Evolutionary conservation across 2,797 vertebrate species (phyloP).

Genomic region (Spea hammondii): DNA sequence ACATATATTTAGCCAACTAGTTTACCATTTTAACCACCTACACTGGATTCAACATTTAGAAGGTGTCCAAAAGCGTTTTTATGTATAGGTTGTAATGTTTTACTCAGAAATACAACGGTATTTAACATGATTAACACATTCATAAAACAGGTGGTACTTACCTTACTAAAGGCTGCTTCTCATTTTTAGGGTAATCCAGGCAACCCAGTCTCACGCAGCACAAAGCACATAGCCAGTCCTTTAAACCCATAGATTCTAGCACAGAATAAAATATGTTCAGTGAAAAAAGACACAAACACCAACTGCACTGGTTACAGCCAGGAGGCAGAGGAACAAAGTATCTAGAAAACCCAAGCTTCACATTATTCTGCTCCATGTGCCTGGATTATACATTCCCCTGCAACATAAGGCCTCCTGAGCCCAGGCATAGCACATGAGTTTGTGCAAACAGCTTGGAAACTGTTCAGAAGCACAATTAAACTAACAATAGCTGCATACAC

Average conservation of each 20-base stretch:
- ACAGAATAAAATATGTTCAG: not conserved
- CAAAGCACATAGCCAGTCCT: constrained; percentile 67
- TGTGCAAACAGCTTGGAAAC: too few relatives aligned
- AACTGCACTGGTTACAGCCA: not conserved
- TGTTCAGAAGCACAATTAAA: too few relatives aligned
- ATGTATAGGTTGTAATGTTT: too few relatives aligned
- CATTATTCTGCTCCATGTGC: constrained; percentile 5
- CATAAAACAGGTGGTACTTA: constrained; percentile 3
- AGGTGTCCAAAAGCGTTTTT: too few relatives aligned
- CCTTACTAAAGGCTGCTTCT: constrained; percentile 48
- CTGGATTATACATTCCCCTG: constrained; percentile 22
- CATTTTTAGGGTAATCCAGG: constrained; percentile 48
- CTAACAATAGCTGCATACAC: too few relatives aligned
- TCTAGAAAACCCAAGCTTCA: not conserved
- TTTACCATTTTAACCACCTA: too few relatives aligned
- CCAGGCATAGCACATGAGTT: not conserved
- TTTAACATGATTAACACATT: too few relatives aligned
- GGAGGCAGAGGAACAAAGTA: not conserved
- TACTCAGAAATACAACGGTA: too few relatives aligned
- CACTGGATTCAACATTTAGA: too few relatives aligned
- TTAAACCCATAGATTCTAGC: constrained; percentile 58
- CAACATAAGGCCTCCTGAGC: not conserved
- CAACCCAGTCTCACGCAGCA: constrained; percentile 69
- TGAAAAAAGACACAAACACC: not conserved
- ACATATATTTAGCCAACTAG: too few relatives aligned